Base-by-base conservation (phyloP, 2,888 invertebrate species). In the Drosophila tanythrix region DNA sequence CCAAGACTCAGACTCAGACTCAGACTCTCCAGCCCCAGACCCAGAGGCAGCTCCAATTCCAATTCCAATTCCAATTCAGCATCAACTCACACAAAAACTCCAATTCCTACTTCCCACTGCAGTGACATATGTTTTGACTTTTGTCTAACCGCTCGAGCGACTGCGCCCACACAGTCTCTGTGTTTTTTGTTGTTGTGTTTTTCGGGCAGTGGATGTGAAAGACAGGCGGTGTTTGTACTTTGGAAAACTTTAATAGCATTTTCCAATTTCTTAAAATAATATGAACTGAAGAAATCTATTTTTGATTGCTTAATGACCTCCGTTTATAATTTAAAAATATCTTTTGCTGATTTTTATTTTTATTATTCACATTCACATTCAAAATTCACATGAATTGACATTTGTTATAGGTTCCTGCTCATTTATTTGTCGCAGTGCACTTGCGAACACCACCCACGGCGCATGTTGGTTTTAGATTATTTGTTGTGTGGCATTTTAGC, bases 371-470 rank as follows among this genome's bases (percentile, higher is more conserved):
- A 21, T 21, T 21, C 21, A 21, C 21, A 21, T 21, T 21, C 2
- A 52, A 4, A 33, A 33, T 55, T 3, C 13, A 2, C 3, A 2
- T 25, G n/a, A 15, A 52, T 53, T 21, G 1, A 3, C 0, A 6
- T 21, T 29, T 55, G 0, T 51, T 38, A 15, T 15, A 4, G 8
- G 15, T 46, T 46, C 8, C 15, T 46, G 8, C 0, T 46, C 46
- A 46, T 2, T 4, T 25, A 46, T 46, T 46, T 46, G 46, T 56
- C 3, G 8, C 25, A 56, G 56, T 56, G 38, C 59, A 76, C 63
- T 66, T 64, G 61, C 59, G 62, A 57, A 33, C 83, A 88, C 86
- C 86, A 86, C 86, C 89, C 83, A 86, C 86, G 68, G 88, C 66
- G 89, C 25, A 43, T 53, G 59, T 67, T 55, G 51, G 58, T 35